Evolutionary conservation across 1,140 invertebrate genomes (phyloP).

Genomic region (Drosophila erecta): DNA sequence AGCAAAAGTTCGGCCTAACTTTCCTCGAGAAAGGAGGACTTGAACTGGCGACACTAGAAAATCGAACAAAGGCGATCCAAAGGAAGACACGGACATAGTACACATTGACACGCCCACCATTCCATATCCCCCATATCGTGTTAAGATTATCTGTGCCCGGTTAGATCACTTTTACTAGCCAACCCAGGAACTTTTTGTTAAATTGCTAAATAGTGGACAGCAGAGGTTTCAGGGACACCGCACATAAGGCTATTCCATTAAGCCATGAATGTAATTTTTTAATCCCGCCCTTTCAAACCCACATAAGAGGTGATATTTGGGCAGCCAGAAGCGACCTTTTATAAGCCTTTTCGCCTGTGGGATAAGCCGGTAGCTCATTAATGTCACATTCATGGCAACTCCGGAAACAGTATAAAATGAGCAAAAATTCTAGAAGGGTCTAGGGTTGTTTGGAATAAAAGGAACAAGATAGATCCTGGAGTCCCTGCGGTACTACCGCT

Average conservation of each 20-base stretch:
- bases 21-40: too few relatives aligned
- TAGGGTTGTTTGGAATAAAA: too few relatives aligned
- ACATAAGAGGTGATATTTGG: conserved; percentile 32
- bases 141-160: too few relatives aligned
- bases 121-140: too few relatives aligned
- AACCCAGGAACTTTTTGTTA: conserved; percentile 15
- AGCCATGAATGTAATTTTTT: conserved; percentile 59
- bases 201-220: conserved; percentile 19
- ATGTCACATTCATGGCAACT: conserved; percentile 76
- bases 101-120: too few relatives aligned
- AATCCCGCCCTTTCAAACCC: conserved; percentile 39
- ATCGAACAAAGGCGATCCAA: too few relatives aligned
- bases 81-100: too few relatives aligned
- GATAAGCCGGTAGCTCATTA: conserved; percentile 78
- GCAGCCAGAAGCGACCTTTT: conserved; percentile 51
- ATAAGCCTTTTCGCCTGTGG: conserved; percentile 60
- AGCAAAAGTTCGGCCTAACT: too few relatives aligned
- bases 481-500: conserved; percentile 58
- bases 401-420: conserved; percentile 67
- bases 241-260: conserved; percentile 39
- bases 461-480: too few relatives aligned
- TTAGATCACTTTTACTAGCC: conserved; percentile 37
- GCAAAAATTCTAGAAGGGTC: conserved; percentile 69
- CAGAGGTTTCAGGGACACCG: conserved; percentile 23
- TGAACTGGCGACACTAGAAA: too few relatives aligned